Evolutionary conservation across 92 coral and sea anemone genomes (phyloP).

Genomic region (Desmophyllum pertusum): DNA sequence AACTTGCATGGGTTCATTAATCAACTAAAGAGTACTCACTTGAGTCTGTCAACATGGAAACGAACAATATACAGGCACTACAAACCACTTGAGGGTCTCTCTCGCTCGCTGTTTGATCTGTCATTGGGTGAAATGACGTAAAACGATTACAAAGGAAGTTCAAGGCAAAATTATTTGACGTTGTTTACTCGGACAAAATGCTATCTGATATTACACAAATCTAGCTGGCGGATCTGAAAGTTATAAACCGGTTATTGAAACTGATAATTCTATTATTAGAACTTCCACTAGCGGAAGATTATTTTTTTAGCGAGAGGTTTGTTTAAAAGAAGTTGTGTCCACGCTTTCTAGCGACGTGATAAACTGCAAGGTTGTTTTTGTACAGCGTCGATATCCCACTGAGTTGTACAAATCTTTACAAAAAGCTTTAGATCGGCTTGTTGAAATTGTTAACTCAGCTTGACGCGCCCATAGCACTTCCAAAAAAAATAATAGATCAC

Average conservation of each 20-base stretch:
- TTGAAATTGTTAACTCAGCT: neutral
- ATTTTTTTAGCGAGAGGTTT: neutral
- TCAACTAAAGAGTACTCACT: conserved; percentile 4
- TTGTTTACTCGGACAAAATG: neutral
- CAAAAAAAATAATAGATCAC: too few species aligned
- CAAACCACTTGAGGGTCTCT: too few species aligned
- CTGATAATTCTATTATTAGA: neutral
- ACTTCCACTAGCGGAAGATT: neutral
- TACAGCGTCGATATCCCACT: neutral
- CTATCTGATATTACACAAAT: neutral
- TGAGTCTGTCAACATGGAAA: conserved; percentile 11
- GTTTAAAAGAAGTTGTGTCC: neutral
- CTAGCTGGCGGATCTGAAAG: neutral
- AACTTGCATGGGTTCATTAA: conserved; percentile 12
- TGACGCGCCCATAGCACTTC: neutral
- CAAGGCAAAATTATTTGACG: neutral
- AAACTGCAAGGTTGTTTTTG: neutral
- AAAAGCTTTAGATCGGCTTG: neutral
- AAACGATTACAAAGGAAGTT: neutral
- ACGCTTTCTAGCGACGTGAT: neutral
- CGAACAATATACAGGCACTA: conserved; percentile 16
- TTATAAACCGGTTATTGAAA: neutral
- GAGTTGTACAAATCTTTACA: neutral
- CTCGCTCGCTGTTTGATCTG: too few species aligned
- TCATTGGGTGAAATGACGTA: neutral